A percentile compares a stretch with the other conserved stretches of the same genome.
Evolutionary conservation across 2,113 vertebrate species (phyloP).

Genomic region (Porphyrio hochstetteri): DNA sequence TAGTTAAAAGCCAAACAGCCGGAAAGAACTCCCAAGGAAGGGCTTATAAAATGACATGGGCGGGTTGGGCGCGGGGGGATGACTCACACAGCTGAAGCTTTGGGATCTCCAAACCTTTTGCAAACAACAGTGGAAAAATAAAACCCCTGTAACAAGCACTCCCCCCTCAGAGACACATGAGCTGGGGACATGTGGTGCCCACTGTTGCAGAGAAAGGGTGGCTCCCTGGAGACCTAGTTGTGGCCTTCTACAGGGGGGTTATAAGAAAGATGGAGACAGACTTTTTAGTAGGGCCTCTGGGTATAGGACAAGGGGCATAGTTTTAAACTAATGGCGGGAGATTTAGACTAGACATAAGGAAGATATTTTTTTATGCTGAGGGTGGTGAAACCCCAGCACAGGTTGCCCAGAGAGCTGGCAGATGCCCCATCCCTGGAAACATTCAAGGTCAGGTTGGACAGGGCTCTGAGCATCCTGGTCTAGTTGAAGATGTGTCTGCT

Average conservation of each 20-base stretch:
- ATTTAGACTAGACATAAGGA: background rate
- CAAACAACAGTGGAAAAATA: background rate
- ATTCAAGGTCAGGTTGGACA: fast-evolving
- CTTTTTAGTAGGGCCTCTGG: fast-evolving
- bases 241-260: background rate
- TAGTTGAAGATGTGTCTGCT: background rate
- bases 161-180: background rate
- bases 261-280: background rate
- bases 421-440: background rate
- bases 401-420: background rate
- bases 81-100: background rate
- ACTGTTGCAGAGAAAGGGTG: background rate
- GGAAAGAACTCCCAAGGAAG: background rate
- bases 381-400: fast-evolving
- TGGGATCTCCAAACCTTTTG: background rate
- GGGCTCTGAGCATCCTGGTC: background rate
- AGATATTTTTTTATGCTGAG: fast-evolving
- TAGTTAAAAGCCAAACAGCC: background rate
- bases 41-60: background rate
- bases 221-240: fast-evolving
- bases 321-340: background rate
- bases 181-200: fast-evolving
- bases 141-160: background rate
- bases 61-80: background rate
- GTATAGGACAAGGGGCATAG: fast-evolving